Base-by-base conservation (phyloP, 30 jellyfish, hydroid and myxozoan species). In the Sanderia malayensis region DNA sequence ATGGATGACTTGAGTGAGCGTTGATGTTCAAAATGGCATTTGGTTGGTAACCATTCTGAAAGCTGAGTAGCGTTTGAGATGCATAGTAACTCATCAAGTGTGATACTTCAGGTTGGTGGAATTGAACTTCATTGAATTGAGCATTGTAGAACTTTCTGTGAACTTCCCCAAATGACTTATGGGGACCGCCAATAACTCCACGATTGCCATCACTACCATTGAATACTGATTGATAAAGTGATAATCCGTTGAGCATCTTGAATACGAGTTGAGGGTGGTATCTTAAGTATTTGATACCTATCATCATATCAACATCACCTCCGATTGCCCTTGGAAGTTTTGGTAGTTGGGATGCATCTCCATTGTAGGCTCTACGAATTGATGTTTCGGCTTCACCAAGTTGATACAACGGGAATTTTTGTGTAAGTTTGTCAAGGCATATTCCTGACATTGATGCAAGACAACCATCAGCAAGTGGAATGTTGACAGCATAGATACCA, bases 131-230 rank as follows among this genome's bases (percentile, higher is more conserved):
- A 3, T 55, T 19, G 6, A 13, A 37, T 37, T 37, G 52, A 55
- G n/a, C n/a, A n/a, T 8, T 55, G 67, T 4, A n/a, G 67, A n/a
- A 55, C 7, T 55, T n/a, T 20, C 19, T 7, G 7, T 55, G 31
- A 55, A 55, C 18, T 55, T 32, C 76, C 9, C 26, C 15, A 27
- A 67, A 41, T 66, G 52, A 28, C 3, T 18, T 20, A 4, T 47
- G 85, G 6, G 77, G 61, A 6, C 85, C 85, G 24, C 79, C 79
- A 13, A 72, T 30, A 13, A 72, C 81, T 6, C 85, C 82, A n/a
- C 62, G 13, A 57, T 80, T 13, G 13, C 52, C 52, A 37, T 37
- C 52, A 37, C 10, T 13, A 37, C 13, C 13, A 13, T 4, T 13
- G 13, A 37, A 37, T 13, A 37, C 13, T 6, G 52, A 37, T 37